Evolutionary conservation across 92 coral and sea anemone genomes (phyloP), one percentile per base, ranked within the genome.

Genomic region (Siderastrea radians): DNA sequence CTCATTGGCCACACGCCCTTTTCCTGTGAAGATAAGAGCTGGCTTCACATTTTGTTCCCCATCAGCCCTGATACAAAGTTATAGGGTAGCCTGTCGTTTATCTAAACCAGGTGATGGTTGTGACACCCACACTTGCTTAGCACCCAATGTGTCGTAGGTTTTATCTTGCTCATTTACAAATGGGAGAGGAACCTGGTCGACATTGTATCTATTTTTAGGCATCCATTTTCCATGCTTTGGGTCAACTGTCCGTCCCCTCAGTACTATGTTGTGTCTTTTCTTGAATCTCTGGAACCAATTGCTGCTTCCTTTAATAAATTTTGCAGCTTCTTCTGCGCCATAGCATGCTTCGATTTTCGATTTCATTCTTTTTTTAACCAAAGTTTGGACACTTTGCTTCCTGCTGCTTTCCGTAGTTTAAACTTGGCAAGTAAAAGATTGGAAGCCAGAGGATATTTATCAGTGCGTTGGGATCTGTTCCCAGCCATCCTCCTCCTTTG

Each of bases 231-330:
- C 93, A 85, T 79, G 79, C 82, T 79, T 85, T 1, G 49, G 59
- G 80, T 79, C 91, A n/a, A 11, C 38, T 26, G 38, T 46, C 79
- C 92, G 57, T 78, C 90, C 77, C 50, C 90, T 57, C 78, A 86
- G 60, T 78, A 72, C 81, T 72, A 79, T 79, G 59, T 63, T 47
- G 53, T 93, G 90, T 26, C 93, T 11, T 48, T 66, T 83, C 44
- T 93, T 90, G 58, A 93, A 90, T 49, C 93, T 75, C 53, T 86
- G 91, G 26, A 93, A 93, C 93, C 93, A 92, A 68, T 91, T 91
- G 5, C 60, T 4, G 19, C 95, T 92, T 75, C 95, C 91, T 85
- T 89, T 89, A 77, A 92, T 89, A 77, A 92, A 92, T 51, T 78
- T 89, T 38, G 72, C 47, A 72, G 93, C 93, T 81, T 80, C 90